Conservation (phyloP, 2,113 vertebrate genomes). For the Regulus satrapa region DNA sequence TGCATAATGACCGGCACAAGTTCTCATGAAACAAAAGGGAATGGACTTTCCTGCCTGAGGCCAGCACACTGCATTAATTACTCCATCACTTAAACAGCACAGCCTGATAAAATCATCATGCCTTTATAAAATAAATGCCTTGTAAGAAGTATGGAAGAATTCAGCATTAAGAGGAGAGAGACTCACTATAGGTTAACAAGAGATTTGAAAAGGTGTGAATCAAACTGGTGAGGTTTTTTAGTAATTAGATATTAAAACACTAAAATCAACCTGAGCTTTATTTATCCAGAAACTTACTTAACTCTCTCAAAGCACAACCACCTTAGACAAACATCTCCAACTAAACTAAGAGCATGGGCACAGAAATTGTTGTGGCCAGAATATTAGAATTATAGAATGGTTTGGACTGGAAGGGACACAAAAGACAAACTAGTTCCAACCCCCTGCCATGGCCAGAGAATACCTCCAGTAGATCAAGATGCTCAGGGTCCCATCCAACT, state of each 20-base stretch:
- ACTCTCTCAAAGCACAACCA: background rate
- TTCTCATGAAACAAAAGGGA: background rate
- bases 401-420: background rate
- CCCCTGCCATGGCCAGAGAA: background rate
- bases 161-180: background rate
- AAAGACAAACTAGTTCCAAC: background rate
- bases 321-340: background rate
- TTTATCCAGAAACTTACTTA: background rate
- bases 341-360: background rate
- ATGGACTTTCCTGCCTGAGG: background rate
- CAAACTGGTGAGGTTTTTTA: background rate
- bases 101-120: background rate
- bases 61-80: background rate
- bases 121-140: background rate
- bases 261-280: background rate
- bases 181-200: background rate
- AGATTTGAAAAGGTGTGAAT: background rate
- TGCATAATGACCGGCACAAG: background rate
- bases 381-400: background rate
- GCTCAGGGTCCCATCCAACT: background rate
- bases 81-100: background rate
- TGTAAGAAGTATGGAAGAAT: background rate
- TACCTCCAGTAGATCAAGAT: background rate
- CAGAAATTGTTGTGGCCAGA: background rate
- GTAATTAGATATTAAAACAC: background rate